These are phyloP conservation scores for Tachuris rubrigastra DNA, from an alignment of 2,113 vertebrate genomes.

Conservation along the genomic window DNA sequence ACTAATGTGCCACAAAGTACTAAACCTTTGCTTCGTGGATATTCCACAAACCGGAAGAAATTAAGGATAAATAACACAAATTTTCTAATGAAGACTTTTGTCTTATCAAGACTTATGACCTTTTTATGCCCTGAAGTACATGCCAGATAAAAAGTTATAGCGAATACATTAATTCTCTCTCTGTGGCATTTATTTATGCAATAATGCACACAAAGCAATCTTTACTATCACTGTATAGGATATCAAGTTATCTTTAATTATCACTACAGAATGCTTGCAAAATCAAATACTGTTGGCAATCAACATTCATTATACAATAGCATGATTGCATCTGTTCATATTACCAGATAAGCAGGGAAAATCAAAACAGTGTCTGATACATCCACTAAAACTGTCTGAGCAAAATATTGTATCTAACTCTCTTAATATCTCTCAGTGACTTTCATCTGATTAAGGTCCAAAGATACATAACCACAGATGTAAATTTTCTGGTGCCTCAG, in stretches of 20 bases:
- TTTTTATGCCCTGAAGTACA: conserved; percentile 21
- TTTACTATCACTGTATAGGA: conserved; percentile 74
- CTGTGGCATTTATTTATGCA: conserved; percentile 61
- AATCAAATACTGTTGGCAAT: conserved; percentile 81
- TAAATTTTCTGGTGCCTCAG: conserved; percentile 74
- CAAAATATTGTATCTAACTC: conserved; percentile 80
- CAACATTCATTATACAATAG: conserved; percentile 80
- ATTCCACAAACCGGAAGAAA: neutral
- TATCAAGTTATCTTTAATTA: conserved; percentile 83
- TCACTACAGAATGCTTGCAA: conserved; percentile 72
- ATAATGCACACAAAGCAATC: conserved; percentile 67
- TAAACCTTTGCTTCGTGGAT: neutral
- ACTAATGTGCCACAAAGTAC: neutral
- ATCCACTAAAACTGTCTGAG: conserved; percentile 76
- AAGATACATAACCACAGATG: conserved; percentile 76
- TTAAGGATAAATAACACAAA: neutral
- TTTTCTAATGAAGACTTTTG: neutral
- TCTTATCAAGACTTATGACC: neutral
- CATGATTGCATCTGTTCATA: conserved; percentile 81
- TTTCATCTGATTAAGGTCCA: conserved; percentile 83
- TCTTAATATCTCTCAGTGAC: conserved; percentile 75
- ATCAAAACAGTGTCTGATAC: conserved; percentile 78
- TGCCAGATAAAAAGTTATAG: conserved; percentile 32
- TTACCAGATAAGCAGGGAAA: conserved; percentile 78
- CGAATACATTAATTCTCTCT: conserved; percentile 33